Evolutionary conservation across 1,140 invertebrate genomes (phyloP).

Genomic region (Dendrolimus kikuchii): DNA sequence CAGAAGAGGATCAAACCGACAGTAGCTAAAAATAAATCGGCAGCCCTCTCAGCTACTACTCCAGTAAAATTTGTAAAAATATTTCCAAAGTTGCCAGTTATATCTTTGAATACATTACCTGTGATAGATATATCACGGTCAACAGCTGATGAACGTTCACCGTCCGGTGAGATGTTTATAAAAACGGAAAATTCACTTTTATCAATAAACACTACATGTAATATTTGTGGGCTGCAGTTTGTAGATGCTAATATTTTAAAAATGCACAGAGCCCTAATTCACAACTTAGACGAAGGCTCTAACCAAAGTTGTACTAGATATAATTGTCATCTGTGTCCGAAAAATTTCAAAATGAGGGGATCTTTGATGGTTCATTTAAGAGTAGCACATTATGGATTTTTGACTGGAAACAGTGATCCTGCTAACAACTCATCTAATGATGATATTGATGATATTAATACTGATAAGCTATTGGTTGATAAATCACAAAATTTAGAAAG

Average conservation of each 20-base stretch:
- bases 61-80: slow-evolving; percentile 65
- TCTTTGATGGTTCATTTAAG: slow-evolving; percentile 87
- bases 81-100: slow-evolving; percentile 56
- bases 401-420: slow-evolving; percentile 22
- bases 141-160: slow-evolving; percentile 19
- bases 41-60: slow-evolving; percentile 23
- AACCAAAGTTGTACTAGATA: slow-evolving; percentile 72
- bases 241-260: slow-evolving; percentile 78
- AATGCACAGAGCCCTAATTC: slow-evolving; percentile 83
- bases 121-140: slow-evolving; percentile 48
- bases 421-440: slow-evolving; percentile 5
- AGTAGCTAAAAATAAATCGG: slow-evolving; percentile 53
- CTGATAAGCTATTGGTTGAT: slow-evolving; percentile 17
- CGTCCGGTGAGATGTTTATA: slow-evolving; percentile 24
- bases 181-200: slow-evolving; percentile 45
- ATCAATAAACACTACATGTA: slow-evolving; percentile 69
- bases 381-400: slow-evolving; percentile 79
- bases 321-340: slow-evolving; percentile 84
- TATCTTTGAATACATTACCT: slow-evolving; percentile 54
- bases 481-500: slow-evolving; percentile 27
- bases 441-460: slow-evolving; percentile 13
- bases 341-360: slow-evolving; percentile 85
- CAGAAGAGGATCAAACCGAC: slow-evolving; percentile 36
- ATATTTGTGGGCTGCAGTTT: slow-evolving; percentile 82
- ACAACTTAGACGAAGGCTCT: slow-evolving; percentile 75